phyloP scores from a whole-genome alignment of 2,113 vertebrate genomes.

The Willisornis vidua region DNA sequence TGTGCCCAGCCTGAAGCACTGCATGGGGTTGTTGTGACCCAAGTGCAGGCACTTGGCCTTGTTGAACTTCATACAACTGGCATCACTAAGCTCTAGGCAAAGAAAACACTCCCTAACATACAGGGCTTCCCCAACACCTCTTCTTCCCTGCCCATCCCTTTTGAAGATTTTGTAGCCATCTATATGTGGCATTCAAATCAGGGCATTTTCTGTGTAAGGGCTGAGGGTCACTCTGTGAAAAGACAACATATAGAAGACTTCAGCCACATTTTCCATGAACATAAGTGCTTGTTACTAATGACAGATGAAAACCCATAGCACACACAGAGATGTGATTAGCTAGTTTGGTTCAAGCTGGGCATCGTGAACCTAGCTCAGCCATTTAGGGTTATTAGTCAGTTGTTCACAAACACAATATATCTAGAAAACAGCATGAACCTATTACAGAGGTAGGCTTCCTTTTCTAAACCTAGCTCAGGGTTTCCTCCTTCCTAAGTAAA shows the following conservation, averaged over 20 bases:
- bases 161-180: neutral
- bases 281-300: neutral
- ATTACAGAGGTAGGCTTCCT: neutral
- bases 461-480: neutral
- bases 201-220: neutral
- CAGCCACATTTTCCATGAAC: neutral
- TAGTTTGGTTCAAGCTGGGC: neutral
- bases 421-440: neutral
- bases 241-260: neutral
- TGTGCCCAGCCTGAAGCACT: neutral
- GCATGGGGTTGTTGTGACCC: accelerated
- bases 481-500: neutral
- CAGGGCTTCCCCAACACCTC: neutral
- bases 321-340: neutral
- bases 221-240: neutral
- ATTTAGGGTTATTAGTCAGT: neutral
- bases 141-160: neutral
- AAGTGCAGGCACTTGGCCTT: neutral
- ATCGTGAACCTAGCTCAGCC: neutral
- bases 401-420: neutral
- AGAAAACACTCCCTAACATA: neutral
- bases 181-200: neutral
- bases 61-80: neutral
- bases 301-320: neutral
- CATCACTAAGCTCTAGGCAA: neutral